phyloP scores from a whole-genome alignment of 2,797 vertebrate genomes.

The Myotis findleyi region DNA sequence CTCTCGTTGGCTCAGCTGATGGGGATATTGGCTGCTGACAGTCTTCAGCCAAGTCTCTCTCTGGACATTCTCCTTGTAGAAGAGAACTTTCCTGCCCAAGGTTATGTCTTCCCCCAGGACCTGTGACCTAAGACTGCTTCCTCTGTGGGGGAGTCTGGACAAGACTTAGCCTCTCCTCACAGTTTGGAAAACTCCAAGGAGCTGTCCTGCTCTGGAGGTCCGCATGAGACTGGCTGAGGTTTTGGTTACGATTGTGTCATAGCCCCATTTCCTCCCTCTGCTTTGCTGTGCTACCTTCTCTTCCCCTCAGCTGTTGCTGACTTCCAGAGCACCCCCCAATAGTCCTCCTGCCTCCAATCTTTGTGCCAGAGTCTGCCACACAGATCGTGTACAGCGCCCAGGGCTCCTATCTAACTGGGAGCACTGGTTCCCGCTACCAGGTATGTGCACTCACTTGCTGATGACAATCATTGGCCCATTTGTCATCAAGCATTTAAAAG shows the following conservation, averaged over 20 bases:
- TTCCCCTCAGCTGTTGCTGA: background rate
- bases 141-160: background rate
- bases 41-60: rapidly evolving
- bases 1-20: background rate
- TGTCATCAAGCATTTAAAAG: background rate
- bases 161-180: background rate
- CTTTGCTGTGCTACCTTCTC: background rate
- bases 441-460: background rate
- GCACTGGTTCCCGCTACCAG: too few relatives aligned
- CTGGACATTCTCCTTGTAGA: background rate
- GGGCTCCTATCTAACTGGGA: background rate
- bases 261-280: too few relatives aligned
- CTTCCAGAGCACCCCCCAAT: background rate
- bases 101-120: background rate
- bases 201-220: background rate
- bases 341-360: background rate
- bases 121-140: background rate
- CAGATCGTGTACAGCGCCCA: background rate
- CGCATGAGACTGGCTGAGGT: background rate
- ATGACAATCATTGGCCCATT: background rate
- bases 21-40: rapidly evolving
- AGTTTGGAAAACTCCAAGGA: background rate
- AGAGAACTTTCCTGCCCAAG: background rate
- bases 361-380: background rate
- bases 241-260: background rate